Conservation (phyloP, 2,113 vertebrate species). For the Pollimyrus isidori region DNA sequence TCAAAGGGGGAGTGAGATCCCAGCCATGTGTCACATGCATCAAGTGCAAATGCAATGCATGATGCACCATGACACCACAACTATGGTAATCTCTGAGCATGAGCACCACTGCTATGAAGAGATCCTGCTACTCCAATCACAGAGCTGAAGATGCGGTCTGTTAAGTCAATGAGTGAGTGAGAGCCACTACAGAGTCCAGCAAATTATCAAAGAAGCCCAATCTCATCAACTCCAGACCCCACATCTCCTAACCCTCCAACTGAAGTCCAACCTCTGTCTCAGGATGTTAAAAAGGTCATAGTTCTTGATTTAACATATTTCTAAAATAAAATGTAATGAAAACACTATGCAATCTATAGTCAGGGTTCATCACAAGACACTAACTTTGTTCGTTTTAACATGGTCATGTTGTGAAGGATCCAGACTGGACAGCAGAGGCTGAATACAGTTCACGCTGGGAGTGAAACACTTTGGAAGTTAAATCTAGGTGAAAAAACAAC, state of each 20-base stretch:
- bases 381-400: neutral
- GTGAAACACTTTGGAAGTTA: neutral
- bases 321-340: neutral
- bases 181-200: neutral
- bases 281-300: neutral
- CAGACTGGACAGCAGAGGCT: neutral
- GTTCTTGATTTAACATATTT: neutral
- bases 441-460: neutral
- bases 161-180: neutral
- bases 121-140: neutral
- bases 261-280: neutral
- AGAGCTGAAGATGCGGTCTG: neutral
- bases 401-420: neutral
- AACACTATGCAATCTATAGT: neutral
- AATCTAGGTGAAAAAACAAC: neutral
- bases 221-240: neutral
- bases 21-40: conserved; percentile 3
- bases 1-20: conserved; percentile 28
- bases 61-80: neutral
- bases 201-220: neutral
- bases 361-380: neutral
- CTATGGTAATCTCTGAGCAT: neutral
- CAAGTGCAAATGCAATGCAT: neutral
- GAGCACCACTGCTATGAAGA: neutral
- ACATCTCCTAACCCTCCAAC: neutral